These are phyloP conservation scores for Andrena marginata DNA, from an alignment of 2,888 invertebrate species.

Conservation along the genomic window DNA sequence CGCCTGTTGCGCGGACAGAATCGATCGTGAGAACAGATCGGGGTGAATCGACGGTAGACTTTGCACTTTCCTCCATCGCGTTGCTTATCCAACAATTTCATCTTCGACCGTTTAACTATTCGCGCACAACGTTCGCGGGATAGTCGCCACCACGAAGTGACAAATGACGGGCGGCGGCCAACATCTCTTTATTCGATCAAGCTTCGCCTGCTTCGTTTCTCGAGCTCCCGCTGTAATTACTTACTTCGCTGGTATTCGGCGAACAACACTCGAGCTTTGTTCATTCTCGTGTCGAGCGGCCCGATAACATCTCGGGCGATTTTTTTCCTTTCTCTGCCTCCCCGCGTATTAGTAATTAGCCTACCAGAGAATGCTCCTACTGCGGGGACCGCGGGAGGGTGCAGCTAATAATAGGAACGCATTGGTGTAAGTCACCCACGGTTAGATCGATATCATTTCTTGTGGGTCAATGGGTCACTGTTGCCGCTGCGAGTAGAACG, in stretches of 20 bases:
- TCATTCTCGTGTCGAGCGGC: conserved; percentile 33
- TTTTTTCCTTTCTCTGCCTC: background rate
- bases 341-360: conserved; percentile 51
- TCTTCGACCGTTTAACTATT: conserved; percentile 51
- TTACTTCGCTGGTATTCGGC: conserved; percentile 28
- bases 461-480: conserved; percentile 59
- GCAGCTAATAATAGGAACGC: conserved; percentile 52
- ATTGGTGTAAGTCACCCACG: conserved; percentile 57
- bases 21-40: background rate
- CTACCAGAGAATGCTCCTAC: conserved; percentile 24
- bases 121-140: conserved; percentile 17
- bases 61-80: conserved; percentile 25
- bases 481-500: conserved; percentile 36
- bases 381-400: background rate
- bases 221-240: conserved; percentile 38
- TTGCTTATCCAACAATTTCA: conserved; percentile 42
- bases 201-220: conserved; percentile 43
- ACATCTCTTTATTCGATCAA: conserved; percentile 20
- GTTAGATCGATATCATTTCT: conserved; percentile 63
- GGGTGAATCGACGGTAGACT: background rate
- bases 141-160: conserved; percentile 46
- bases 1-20: background rate
- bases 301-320: conserved; percentile 38
- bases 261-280: conserved; percentile 41
- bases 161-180: conserved; percentile 37